A percentile compares a stretch with the other conserved stretches of the same genome.
These are phyloP conservation scores for Arctopsyche grandis DNA, from an alignment of 1,140 invertebrate species.

Conservation along the genomic window DNA sequence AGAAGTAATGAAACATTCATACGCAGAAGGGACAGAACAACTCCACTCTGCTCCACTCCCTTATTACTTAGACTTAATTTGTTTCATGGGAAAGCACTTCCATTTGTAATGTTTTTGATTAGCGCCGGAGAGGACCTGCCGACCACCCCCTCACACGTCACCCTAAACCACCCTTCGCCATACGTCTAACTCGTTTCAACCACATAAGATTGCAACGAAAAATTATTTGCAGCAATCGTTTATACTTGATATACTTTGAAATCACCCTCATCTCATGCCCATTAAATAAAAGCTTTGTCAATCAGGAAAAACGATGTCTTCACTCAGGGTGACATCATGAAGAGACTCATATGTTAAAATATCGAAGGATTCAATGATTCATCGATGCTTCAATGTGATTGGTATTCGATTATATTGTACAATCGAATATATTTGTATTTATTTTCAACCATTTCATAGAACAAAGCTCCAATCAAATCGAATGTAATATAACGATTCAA, in stretches of 20 bases:
- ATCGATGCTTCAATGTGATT: too few relatives aligned
- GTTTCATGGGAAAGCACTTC: conserved; percentile 53
- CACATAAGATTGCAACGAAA: background rate
- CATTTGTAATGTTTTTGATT: conserved; percentile 55
- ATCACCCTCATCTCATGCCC: background rate
- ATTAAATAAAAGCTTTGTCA: background rate
- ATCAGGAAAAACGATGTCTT: background rate
- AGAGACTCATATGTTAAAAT: too few relatives aligned
- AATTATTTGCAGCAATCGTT: too few relatives aligned
- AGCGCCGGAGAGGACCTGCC: conserved; percentile 40
- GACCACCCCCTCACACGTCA: background rate
- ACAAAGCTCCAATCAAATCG: too few relatives aligned
- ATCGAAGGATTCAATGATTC: too few relatives aligned
- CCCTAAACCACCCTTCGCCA: background rate
- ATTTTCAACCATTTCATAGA: too few relatives aligned
- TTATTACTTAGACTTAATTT: conserved; percentile 54
- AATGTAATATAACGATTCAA: too few relatives aligned
- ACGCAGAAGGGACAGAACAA: conserved; percentile 49
- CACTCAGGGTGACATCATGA: too few relatives aligned
- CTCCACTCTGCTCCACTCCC: conserved; percentile 29
- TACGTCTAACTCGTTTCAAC: too few relatives aligned
- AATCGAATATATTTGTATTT: too few relatives aligned
- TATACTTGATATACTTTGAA: background rate
- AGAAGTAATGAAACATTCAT: conserved; percentile 55
- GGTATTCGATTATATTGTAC: too few relatives aligned